phyloP scores from a whole-genome alignment of 2,888 invertebrate genomes.

The Lypha dubia region DNA sequence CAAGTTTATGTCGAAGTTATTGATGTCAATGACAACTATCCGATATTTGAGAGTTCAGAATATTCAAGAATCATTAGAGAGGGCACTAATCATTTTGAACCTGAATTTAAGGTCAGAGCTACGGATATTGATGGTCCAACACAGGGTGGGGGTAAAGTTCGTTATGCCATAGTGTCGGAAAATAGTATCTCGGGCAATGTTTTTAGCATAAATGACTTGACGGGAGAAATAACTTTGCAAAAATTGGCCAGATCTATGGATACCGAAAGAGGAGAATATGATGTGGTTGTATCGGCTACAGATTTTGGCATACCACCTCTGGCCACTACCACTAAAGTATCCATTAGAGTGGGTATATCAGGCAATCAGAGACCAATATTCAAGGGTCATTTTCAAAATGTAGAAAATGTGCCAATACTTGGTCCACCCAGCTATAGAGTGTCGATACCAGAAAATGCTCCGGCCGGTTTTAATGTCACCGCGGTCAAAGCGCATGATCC shows the following conservation, averaged over 20 bases:
- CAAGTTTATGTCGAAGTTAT: constrained; percentile 88
- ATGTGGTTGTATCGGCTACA: constrained; percentile 87
- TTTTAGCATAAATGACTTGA: constrained; percentile 87
- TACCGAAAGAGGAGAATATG: constrained; percentile 90
- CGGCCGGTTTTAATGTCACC: constrained; percentile 88
- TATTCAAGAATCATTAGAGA: constrained; percentile 91
- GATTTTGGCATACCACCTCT: constrained; percentile 89
- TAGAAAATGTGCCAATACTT: constrained; percentile 84
- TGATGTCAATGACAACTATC: constrained; percentile 91
- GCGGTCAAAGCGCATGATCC: constrained; percentile 90
- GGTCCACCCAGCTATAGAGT: constrained; percentile 90
- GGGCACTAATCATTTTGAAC: constrained; percentile 89
- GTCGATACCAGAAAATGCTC: constrained; percentile 88
- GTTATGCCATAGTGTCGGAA: constrained; percentile 87
- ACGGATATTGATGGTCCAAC: constrained; percentile 89
- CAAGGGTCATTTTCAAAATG: constrained; percentile 88
- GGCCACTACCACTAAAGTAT: constrained; percentile 87
- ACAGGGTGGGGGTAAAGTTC: constrained; percentile 88
- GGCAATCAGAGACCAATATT: constrained; percentile 92
- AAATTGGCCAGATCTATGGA: constrained; percentile 88
- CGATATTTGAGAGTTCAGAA: constrained; percentile 88
- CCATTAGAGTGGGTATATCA: constrained; percentile 90
- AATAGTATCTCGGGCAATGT: constrained; percentile 88
- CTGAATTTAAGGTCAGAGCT: constrained; percentile 91
- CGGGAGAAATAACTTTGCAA: constrained; percentile 88